Evolutionary conservation across 2,113 vertebrate genomes (phyloP), one percentile per base, ranked within the genome.

Genomic region (Atherinomorus stipes): DNA sequence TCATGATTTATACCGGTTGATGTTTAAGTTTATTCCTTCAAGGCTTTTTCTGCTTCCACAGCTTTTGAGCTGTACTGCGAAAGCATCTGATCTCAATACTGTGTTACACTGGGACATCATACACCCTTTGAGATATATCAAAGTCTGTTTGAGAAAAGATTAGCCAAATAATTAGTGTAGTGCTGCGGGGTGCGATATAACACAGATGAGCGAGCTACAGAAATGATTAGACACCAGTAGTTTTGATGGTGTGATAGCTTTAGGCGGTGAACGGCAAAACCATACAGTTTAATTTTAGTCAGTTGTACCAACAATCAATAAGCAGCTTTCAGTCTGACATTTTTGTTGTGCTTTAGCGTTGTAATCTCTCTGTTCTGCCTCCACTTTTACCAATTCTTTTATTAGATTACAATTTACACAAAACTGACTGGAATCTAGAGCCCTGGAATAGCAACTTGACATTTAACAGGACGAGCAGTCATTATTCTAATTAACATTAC

Each of bases 221-320:
- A 77, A 42, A 37, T 58, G 51, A 72, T 51, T 64, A 47, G 53
- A 56, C 2, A 1, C 7, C 40, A 22, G 21, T 25, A 44, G 38
- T 65, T 70, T 64, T 64, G 22, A 40, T 65, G 12, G 19, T 73
- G 22, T 4, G 22, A n/a, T 51, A 63, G 26, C 22, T 57, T 63
- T 21, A 57, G 22, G 23, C 50, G 57, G 12, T 34, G 45, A 62
- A 70, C 18, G 10, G 8, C 6, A 68, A 26, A 47, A 31, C 31
- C 25, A 25, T 44, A 4, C 47, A n/a, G 11, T 22, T 11, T n/a
- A n/a, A 15, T 21, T 47, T 34, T 16, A 21, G 28, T 45, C 18
- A n/a, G 12, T 42, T 15, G 8, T 0, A 19, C 7, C 19, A 47
- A 47, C 18, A 47, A 47, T 47, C 18, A n/a, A 47, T 8, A 47